Evolutionary conservation across 35 echinoderm and acorn worm species (phyloP).

Genomic region (Apostichopus parvimensis): DNA sequence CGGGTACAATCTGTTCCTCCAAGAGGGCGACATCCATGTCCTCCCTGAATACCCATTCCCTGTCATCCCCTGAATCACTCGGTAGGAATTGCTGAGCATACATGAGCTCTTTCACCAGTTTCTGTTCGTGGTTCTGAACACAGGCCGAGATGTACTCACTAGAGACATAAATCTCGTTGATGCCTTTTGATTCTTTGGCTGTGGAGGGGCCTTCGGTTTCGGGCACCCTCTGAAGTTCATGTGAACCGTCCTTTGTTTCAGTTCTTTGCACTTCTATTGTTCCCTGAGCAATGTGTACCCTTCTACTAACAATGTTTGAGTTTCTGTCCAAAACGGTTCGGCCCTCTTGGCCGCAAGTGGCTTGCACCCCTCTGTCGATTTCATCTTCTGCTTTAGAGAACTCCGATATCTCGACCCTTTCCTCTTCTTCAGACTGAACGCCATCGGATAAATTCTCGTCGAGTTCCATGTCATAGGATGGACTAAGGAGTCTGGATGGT

Average conservation of each 20-base stretch:
- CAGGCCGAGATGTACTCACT: constrained; percentile 79
- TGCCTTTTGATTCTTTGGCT: constrained; percentile 46
- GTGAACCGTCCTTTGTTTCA: not conserved
- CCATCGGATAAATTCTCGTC: not conserved
- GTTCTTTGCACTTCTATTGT: constrained; percentile 35
- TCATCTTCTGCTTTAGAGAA: constrained; percentile 62
- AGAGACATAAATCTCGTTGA: constrained; percentile 64
- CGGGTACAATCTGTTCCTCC: constrained; percentile 51
- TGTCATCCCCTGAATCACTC: not conserved
- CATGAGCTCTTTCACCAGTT: constrained; percentile 31
- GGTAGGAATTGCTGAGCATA: constrained; percentile 24
- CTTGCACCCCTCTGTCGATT: constrained; percentile 25
- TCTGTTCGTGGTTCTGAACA: constrained; percentile 58
- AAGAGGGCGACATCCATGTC: constrained; percentile 45
- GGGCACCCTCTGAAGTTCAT: constrained; percentile 18
- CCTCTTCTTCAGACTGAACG: constrained; percentile 55
- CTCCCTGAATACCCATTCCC: constrained; percentile 50
- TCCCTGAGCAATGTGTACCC: constrained; percentile 8
- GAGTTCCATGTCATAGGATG: constrained; percentile 60
- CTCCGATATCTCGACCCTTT: constrained; percentile 63
- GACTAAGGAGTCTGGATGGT: constrained; percentile 74
- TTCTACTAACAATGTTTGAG: constrained; percentile 6
- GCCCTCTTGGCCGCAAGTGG: constrained; percentile 23
- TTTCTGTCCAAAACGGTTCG: not conserved
- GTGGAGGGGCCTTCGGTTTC: not conserved